Evolutionary conservation across 2,888 invertebrate species (phyloP), one percentile per base, ranked within the genome.

Genomic region (Mamestra brassicae): DNA sequence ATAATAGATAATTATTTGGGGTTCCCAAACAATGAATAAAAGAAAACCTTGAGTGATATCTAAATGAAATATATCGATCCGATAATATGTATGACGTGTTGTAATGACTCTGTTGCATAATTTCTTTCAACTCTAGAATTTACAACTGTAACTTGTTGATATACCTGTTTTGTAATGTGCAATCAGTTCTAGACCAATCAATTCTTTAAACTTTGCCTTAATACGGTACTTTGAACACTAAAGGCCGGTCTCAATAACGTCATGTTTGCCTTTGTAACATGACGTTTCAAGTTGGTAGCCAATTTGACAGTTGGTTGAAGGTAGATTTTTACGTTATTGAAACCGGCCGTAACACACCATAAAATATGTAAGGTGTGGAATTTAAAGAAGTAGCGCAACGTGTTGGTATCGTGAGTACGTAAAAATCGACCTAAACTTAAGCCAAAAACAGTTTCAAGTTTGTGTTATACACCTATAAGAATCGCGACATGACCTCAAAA

Each of bases 401-500:
- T 34, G 62, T 57, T 47, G 63, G 11, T 63, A 61, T 67, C n/a
- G 11, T 17, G 3, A 52, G 17, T 55, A 13, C 10, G 13, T 67
- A 60, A 74, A 66, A 69, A 34, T 10, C 5, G 26, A 42, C 17
- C 17, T 26, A 17, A 73, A 64, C 34, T 55, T 65, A 6, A 52
- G 5, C n/a, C 45, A 57, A 61, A 55, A 74, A 64, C 66, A 26
- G 15, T 66, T 63, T 55, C 66, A 54, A 70, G 60, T 71, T 74
- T 73, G 54, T 54, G 50, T 26, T 45, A 38, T n/a, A 60, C 58
- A 71, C 36, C 15, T 71, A 77, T 57, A 63, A 61, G 54, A 69
- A 38, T 54, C 54, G 74, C 65, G 64, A 74, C 66, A 71, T 34
- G 69, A 67, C 84, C 88, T 85, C 77, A 87, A 87, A 90, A 91